Percentiles rank a stretch among this genome's conserved stretches.
phyloP scores from a whole-genome alignment of 2,888 invertebrate species.

The Metopia argyrocephala region DNA sequence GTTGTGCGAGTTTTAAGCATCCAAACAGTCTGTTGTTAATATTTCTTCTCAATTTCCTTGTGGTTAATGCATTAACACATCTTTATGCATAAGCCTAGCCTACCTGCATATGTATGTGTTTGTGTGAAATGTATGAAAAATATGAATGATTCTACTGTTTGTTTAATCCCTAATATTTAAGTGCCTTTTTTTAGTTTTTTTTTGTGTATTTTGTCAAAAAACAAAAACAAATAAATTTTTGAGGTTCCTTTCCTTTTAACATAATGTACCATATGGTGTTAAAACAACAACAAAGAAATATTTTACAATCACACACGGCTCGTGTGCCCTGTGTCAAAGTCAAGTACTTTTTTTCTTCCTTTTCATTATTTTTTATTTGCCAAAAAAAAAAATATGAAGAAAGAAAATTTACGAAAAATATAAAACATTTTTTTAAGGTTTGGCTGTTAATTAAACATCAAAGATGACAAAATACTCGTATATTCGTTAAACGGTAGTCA shows the following conservation, averaged over 20 bases:
- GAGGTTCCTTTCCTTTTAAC: background rate
- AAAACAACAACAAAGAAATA: background rate
- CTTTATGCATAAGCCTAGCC: no score
- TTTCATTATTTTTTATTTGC: background rate
- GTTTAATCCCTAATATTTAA: background rate
- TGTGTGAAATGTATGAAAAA: no score
- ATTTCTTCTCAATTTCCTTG: background rate
- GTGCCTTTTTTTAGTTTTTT: background rate
- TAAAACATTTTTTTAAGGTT: background rate
- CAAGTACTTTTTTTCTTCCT: background rate
- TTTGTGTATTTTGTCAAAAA: background rate
- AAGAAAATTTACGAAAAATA: no score
- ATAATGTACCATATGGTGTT: background rate
- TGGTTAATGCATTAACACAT: slow-evolving; percentile 39
- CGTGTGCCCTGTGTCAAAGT: background rate
- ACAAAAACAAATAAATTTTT: background rate
- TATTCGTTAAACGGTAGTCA: background rate
- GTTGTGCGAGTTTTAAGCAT: background rate
- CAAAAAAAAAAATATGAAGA: background rate
- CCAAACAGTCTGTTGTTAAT: no score
- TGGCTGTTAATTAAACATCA: background rate
- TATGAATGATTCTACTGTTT: no score
- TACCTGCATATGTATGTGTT: no score
- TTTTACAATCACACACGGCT: background rate
- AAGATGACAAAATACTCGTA: background rate